Evolutionary conservation across 2,888 invertebrate species (phyloP).

Genomic region (Creontiades dilutus): DNA sequence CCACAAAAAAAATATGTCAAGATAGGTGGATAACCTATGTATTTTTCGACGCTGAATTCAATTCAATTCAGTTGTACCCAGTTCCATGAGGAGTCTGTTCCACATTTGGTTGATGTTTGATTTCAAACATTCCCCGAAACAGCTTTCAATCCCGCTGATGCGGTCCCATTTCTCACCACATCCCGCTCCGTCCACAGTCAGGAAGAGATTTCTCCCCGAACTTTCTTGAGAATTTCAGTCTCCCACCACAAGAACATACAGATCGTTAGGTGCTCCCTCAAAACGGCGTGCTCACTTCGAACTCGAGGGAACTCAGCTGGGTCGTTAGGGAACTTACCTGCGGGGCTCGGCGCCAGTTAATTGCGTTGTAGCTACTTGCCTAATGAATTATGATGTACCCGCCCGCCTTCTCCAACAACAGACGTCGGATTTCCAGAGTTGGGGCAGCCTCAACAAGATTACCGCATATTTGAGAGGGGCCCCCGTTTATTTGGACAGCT

Average conservation of each 20-base stretch:
- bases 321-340: constrained; percentile 5
- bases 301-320: constrained; percentile 17
- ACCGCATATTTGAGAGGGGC: constrained; percentile 17
- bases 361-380: constrained; percentile 36
- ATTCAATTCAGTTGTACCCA: too few relatives aligned
- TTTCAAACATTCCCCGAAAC: too few relatives aligned
- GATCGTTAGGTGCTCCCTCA: neutral
- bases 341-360: neutral
- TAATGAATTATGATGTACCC: constrained; percentile 34
- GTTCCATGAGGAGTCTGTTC: too few relatives aligned
- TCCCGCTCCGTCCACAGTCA: too few relatives aligned
- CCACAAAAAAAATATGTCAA: too few relatives aligned
- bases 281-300: neutral
- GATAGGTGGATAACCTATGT: too few relatives aligned
- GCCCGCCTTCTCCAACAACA: neutral
- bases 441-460: constrained; percentile 25
- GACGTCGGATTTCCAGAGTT: constrained; percentile 11
- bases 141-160: too few relatives aligned
- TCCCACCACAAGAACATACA: neutral
- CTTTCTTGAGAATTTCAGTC: neutral
- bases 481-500: neutral
- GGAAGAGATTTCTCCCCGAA: too few relatives aligned
- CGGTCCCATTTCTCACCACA: too few relatives aligned
- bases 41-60: too few relatives aligned
- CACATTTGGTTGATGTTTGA: too few relatives aligned